Evolutionary conservation across 37 sponge, comb jelly and placozoan species (phyloP), one percentile per base, ranked within the genome.

Genomic region (Hexactinellida sp.): DNA sequence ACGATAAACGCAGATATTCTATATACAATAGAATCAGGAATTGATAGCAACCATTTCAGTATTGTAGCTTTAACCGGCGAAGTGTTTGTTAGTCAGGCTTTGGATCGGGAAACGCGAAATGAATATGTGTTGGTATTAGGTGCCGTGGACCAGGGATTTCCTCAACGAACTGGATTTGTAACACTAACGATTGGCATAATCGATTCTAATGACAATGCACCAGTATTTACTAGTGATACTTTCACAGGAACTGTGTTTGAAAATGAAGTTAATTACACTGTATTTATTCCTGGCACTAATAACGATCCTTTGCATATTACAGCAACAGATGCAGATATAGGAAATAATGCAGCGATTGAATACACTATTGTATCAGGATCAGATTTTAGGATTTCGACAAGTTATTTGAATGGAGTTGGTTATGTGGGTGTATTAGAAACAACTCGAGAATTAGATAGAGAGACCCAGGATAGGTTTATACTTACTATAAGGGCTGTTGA

Each of bases 321-420:
- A 38, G 92, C 94, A 0, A 87, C 89, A 24, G 94, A 93, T 54
- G 54, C 39, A 0, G 94, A 93, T 38, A 85, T 38, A 0, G 86
- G 85, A 0, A 83, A 25, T 35, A 91, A 94, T 84, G 87, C 63
- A 19, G 83, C 19, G 24, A 38, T 91, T 32, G 55, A 87, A 0
- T 94, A 89, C 86, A 23, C 32, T 36, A 85, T 91, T 21, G 76
- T 63, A 3, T 1, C 3, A 28, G 34, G 28, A 5, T 5, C 25
- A 3, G 76, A 63, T 10, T 63, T 63, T n/a, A 84, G 28, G 3
- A 63, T 63, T n/a, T 23, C 34, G 13, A 63, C 76, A 16, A 16
- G 16, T 19, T 47, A 19, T 47, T 47, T 47, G 52, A n/a, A n/a
- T n/a, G 52, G 52, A 19, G 52, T 9, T 47, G 52, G 16, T 7